These are phyloP conservation scores for Holcopasites calliopsidis DNA, from an alignment of 1,140 invertebrate genomes.

Conservation along the genomic window DNA sequence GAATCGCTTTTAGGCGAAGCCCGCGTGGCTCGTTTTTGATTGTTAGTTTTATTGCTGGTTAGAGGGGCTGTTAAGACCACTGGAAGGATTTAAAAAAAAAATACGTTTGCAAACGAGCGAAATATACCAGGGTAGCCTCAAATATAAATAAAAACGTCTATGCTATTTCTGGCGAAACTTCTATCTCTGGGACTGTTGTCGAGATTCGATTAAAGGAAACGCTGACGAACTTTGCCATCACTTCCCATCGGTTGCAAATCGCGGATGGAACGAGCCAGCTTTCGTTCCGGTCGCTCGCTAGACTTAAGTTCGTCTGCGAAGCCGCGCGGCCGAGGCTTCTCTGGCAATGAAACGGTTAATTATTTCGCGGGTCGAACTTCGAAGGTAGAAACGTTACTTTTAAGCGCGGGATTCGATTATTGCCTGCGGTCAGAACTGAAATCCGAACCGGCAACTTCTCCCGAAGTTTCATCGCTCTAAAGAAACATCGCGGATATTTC, in stretches of 20 bases:
- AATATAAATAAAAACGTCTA: too few species aligned
- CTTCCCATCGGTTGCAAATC: constrained; percentile 8
- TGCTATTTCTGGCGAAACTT: not conserved
- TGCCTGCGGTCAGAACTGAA: constrained; percentile 12
- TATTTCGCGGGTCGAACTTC: constrained; percentile 15
- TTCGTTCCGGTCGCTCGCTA: not conserved
- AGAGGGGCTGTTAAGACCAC: too few species aligned
- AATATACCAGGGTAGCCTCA: too few species aligned
- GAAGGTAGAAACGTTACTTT: constrained; percentile 2
- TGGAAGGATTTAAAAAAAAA: too few species aligned
- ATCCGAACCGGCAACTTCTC: constrained; percentile 2
- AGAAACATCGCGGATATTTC: constrained; percentile 13
- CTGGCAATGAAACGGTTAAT: constrained; percentile 36
- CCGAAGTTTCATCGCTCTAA: constrained; percentile 25
- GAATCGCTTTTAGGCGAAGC: not conserved
- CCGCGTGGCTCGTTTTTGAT: not conserved
- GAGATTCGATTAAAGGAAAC: constrained; percentile 1
- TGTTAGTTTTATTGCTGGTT: not conserved
- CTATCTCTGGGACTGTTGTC: not conserved
- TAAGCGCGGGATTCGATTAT: constrained; percentile 5
- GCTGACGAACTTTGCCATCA: not conserved
- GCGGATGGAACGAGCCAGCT: not conserved
- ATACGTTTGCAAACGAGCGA: too few species aligned
- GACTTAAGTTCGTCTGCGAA: not conserved
- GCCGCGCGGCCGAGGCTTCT: not conserved